phyloP scores from a whole-genome alignment of 2,888 invertebrate genomes.

The Anoplius nigerrimus region DNA sequence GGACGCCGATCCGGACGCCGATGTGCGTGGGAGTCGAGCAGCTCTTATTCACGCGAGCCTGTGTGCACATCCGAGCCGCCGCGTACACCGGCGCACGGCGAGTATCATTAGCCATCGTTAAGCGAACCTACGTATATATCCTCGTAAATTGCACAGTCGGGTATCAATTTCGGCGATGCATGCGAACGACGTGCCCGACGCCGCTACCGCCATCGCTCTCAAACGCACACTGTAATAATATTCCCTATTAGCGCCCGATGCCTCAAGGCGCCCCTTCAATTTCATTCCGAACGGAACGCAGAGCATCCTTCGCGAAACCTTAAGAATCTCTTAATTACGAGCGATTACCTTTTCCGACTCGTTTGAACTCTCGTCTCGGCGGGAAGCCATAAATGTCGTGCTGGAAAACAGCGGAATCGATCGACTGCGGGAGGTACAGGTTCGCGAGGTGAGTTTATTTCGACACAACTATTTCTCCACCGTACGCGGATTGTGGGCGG shows the following conservation, averaged over 20 bases:
- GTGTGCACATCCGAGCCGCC: slow-evolving; percentile 2
- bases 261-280: no score
- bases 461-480: slow-evolving; percentile 43
- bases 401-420: no score
- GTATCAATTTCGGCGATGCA: slow-evolving; percentile 34
- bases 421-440: no score
- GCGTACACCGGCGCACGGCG: not conserved
- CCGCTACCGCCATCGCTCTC: slow-evolving; percentile 12
- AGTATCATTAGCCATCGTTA: slow-evolving; percentile 34
- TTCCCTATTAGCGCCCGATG: no score
- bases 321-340: no score
- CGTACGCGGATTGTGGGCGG: slow-evolving; percentile 10
- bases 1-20: no score
- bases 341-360: no score
- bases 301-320: no score
- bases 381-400: no score
- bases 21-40: no score
- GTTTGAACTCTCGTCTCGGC: no score
- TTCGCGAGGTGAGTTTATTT: slow-evolving; percentile 34
- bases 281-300: no score
- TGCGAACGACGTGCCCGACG: slow-evolving; percentile 31
- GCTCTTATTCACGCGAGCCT: slow-evolving; percentile 9
- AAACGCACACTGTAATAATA: slow-evolving; percentile 33
- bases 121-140: slow-evolving; percentile 30
- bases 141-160: slow-evolving; percentile 31